phyloP scores from a whole-genome alignment of 1,140 invertebrate genomes.

The Lasaia peninsularis region DNA sequence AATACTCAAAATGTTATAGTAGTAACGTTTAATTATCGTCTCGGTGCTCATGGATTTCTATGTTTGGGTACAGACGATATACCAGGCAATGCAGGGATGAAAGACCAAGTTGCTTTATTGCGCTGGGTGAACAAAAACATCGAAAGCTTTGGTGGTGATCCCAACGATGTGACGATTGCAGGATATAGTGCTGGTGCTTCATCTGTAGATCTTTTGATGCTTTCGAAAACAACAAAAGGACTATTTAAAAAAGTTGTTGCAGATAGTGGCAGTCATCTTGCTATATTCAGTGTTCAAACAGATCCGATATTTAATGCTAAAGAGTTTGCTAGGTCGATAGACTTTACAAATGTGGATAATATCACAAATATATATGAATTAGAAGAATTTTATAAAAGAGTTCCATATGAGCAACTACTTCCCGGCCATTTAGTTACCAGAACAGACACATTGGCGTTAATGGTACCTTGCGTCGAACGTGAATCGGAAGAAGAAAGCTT shows the following conservation, averaged over 20 bases:
- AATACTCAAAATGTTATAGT: constrained; percentile 18
- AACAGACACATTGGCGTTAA: constrained; percentile 22
- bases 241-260: no score
- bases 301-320: constrained; percentile 34
- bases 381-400: constrained; percentile 36
- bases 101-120: constrained; percentile 42
- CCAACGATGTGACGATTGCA: constrained; percentile 36
- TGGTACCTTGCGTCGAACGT: constrained; percentile 40
- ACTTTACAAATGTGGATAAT: constrained; percentile 26
- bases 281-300: constrained; percentile 27
- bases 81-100: constrained; percentile 46
- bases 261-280: constrained; percentile 16
- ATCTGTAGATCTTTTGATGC: constrained; percentile 21
- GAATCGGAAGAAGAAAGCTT: constrained; percentile 23
- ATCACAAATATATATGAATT: constrained; percentile 26
- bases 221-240: constrained; percentile 34
- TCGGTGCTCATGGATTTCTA: constrained; percentile 37
- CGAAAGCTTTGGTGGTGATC: constrained; percentile 7
- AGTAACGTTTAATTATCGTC: constrained; percentile 17
- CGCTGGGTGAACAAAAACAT: constrained; percentile 44
- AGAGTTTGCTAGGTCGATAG: constrained; percentile 25
- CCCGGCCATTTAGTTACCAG: constrained; percentile 12
- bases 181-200: constrained; percentile 38
- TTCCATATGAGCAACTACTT: constrained; percentile 17
- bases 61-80: constrained; percentile 38